Conservation (phyloP, 2,113 vertebrate species). For the Acanthisitta chloris region DNA sequence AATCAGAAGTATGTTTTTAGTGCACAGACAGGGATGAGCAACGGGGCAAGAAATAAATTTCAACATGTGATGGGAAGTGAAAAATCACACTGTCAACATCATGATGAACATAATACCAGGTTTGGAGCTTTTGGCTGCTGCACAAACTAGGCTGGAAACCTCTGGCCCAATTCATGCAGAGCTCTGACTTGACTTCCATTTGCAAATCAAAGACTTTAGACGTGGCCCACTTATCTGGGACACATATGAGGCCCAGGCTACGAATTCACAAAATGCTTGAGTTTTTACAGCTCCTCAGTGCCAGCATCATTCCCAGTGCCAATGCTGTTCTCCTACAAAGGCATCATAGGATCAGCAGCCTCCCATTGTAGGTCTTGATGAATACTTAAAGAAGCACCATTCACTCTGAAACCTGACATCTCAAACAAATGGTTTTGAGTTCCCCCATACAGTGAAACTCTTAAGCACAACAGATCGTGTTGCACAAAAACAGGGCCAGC, state of each 20-base stretch:
- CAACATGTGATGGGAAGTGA: background rate
- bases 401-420: conserved; percentile 22
- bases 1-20: background rate
- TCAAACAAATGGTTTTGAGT: conserved; percentile 37
- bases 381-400: conserved; percentile 6
- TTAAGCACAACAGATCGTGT: background rate
- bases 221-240: background rate
- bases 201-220: background rate
- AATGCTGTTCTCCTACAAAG: background rate
- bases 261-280: background rate
- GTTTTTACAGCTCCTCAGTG: background rate
- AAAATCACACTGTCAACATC: background rate
- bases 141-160: background rate
- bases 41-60: conserved; percentile 18
- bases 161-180: background rate
- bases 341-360: background rate
- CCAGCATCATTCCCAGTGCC: background rate
- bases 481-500: conserved; percentile 37
- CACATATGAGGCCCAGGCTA: background rate
- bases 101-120: background rate
- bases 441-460: background rate
- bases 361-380: background rate
- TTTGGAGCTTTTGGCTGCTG: background rate
- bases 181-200: background rate
- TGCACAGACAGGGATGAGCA: background rate